Percentiles rank a stretch among this genome's conserved stretches.
Evolutionary conservation across 1,140 invertebrate genomes (phyloP).

Genomic region (Drosophila nebulosa): DNA sequence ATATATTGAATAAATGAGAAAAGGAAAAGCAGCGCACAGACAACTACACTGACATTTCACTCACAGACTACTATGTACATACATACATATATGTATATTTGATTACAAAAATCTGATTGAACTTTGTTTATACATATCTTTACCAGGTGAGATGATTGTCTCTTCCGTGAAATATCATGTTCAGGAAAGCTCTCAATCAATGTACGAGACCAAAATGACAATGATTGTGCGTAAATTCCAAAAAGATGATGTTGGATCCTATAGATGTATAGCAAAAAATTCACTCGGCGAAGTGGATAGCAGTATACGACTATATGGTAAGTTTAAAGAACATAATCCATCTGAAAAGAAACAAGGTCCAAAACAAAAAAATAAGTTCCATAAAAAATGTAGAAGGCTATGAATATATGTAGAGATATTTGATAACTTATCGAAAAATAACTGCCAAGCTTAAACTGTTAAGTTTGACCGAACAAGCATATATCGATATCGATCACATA

Average conservation of each 20-base stretch:
- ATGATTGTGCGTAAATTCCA: slow-evolving; percentile 90
- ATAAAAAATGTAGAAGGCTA: no score
- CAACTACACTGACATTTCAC: background rate
- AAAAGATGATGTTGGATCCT: slow-evolving; percentile 90
- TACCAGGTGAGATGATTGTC: slow-evolving; percentile 92
- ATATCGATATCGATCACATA: no score
- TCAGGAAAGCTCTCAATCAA: slow-evolving; percentile 86
- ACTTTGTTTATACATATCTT: no score
- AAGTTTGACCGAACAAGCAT: no score
- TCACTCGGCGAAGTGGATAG: slow-evolving; percentile 94
- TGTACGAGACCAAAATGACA: slow-evolving; percentile 92
- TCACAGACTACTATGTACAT: background rate
- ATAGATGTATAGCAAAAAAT: slow-evolving; percentile 95
- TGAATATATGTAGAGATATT: no score
- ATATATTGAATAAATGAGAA: no score
- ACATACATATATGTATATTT: no score
- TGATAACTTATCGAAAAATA: no score
- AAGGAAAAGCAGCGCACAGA: background rate
- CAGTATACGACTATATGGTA: slow-evolving; percentile 94
- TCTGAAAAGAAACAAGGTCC: background rate
- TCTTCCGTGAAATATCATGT: slow-evolving; percentile 91
- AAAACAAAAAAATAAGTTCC: background rate
- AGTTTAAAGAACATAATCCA: slow-evolving; percentile 67
- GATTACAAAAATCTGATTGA: no score
- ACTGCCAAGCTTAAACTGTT: no score